A percentile compares a stretch with the other conserved stretches of the same genome.
These are phyloP conservation scores for Tromatobia lineatoria DNA, from an alignment of 2,888 invertebrate genomes.

Conservation along the genomic window DNA sequence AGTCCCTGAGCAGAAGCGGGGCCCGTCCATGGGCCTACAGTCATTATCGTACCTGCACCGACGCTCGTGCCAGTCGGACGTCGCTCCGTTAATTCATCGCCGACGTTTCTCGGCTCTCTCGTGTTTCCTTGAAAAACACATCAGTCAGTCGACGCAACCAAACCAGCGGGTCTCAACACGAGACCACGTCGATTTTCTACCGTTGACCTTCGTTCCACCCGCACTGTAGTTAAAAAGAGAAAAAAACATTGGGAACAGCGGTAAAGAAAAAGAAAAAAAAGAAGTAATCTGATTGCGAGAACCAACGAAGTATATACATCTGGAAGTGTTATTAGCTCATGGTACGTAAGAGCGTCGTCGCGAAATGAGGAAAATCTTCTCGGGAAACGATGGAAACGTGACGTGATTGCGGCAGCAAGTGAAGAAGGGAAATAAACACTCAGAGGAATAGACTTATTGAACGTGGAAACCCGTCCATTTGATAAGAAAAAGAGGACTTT, in stretches of 20 bases:
- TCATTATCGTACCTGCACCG: conserved; percentile 66
- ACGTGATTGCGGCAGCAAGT: conserved; percentile 67
- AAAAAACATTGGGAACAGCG: not conserved
- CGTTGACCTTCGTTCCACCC: conserved; percentile 30
- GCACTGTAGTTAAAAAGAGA: conserved; percentile 1
- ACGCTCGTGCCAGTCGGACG: conserved; percentile 45
- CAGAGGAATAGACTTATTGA: conserved; percentile 22
- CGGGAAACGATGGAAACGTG: conserved; percentile 69
- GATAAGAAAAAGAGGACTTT: not conserved
- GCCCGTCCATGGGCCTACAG: conserved; percentile 63
- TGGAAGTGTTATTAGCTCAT: conserved; percentile 13
- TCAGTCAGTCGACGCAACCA: not conserved
- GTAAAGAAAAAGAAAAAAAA: not conserved
- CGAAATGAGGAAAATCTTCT: conserved; percentile 69
- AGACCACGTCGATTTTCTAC: conserved; percentile 14
- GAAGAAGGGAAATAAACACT: conserved; percentile 20
- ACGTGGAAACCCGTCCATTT: conserved; percentile 40
- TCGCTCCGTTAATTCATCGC: conserved; percentile 53
- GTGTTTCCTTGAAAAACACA: conserved; percentile 21
- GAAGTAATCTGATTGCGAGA: conserved; percentile 9
- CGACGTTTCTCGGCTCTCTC: conserved; percentile 34
- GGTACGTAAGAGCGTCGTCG: conserved; percentile 33
- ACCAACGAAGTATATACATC: not conserved
- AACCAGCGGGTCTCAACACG: not conserved
- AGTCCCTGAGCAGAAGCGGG: conserved; percentile 61